These are phyloP conservation scores for Pomatorhinus ruficollis DNA, from an alignment of 2,113 vertebrate genomes.

Conservation along the genomic window DNA sequence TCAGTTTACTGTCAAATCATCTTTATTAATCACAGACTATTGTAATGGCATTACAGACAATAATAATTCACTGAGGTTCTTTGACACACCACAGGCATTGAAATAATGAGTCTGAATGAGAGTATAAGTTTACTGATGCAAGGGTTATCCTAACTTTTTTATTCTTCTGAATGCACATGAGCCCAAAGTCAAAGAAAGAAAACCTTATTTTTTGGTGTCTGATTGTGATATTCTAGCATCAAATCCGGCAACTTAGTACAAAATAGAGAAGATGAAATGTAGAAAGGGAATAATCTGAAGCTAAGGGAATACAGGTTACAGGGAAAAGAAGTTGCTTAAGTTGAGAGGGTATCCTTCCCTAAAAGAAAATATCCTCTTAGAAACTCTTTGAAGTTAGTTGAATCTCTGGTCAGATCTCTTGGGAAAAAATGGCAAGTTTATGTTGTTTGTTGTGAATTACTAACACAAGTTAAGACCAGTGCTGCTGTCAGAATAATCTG, in stretches of 20 bases:
- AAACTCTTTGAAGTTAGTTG: background rate
- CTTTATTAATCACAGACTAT: background rate
- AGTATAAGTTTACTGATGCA: fast-evolving
- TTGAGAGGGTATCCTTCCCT: background rate
- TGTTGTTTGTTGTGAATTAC: background rate
- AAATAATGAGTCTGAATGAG: background rate
- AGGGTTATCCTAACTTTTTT: background rate
- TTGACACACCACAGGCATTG: background rate
- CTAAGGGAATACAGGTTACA: background rate
- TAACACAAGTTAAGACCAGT: background rate
- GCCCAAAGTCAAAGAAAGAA: background rate
- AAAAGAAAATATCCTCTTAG: background rate
- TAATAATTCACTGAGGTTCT: background rate
- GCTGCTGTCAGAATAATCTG: background rate
- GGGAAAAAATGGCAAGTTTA: background rate
- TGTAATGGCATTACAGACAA: background rate
- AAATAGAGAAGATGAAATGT: background rate
- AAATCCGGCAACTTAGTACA: background rate
- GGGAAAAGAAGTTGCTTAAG: background rate
- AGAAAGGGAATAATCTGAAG: background rate
- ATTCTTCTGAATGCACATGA: background rate
- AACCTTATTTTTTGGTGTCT: background rate
- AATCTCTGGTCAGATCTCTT: background rate
- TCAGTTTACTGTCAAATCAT: background rate
- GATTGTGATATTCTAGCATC: background rate